These are phyloP conservation scores for Hydrolagus colliei DNA, from an alignment of 2,797 vertebrate species.

Conservation along the genomic window DNA sequence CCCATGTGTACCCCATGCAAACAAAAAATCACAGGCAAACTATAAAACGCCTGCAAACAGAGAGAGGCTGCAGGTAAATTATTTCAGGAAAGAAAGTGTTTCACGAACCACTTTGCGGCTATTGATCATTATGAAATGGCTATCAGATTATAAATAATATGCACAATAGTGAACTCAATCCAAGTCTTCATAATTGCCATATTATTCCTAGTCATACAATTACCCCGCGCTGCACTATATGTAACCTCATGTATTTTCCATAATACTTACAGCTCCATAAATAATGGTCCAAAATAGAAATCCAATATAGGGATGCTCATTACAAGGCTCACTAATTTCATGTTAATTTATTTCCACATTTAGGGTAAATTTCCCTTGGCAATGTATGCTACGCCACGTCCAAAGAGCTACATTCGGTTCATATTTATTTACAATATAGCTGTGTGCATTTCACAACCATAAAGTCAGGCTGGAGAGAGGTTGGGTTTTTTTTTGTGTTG, in stretches of 20 bases:
- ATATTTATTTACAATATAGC: not conserved
- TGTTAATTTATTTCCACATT: constrained; percentile 32
- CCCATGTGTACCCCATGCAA: not conserved
- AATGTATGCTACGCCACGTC: not conserved
- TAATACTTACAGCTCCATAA: constrained; percentile 24
- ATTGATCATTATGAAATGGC: not conserved
- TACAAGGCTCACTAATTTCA: constrained; percentile 27
- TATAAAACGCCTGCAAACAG: not conserved
- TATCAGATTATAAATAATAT: constrained; percentile 16
- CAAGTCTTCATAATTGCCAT: constrained; percentile 9
- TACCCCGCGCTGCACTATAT: not conserved
- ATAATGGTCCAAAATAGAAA: constrained; percentile 27
- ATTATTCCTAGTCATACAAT: constrained; percentile 2
- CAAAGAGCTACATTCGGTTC: too few relatives aligned
- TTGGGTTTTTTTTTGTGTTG: too few relatives aligned
- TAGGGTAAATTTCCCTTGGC: not conserved
- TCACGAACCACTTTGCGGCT: not conserved
- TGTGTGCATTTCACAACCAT: not conserved
- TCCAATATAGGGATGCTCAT: constrained; percentile 26
- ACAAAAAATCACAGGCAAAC: too few relatives aligned
- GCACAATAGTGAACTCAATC: constrained; percentile 14
- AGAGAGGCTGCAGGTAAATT: not conserved
- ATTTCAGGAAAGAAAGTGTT: constrained; percentile 7
- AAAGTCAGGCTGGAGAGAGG: too few relatives aligned
- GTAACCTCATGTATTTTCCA: not conserved